A percentile compares a stretch with the other conserved stretches of the same genome.
These are phyloP conservation scores for Narcine bancroftii DNA, from an alignment of 2,113 vertebrate genomes.

Conservation along the genomic window DNA sequence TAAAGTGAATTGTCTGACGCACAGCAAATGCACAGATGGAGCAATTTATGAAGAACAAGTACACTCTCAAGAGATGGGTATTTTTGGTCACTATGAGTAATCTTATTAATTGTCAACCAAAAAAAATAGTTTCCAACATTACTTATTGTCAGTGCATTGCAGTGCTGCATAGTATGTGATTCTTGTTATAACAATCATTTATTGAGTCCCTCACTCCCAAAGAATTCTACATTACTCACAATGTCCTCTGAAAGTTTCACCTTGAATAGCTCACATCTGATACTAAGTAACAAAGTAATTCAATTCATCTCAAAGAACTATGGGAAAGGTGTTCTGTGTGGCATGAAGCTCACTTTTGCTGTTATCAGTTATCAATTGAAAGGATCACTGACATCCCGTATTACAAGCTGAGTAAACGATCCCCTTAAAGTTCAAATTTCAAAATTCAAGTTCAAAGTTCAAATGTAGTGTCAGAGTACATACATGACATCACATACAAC, in stretches of 20 bases:
- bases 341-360: too few species aligned
- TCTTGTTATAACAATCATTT: background rate
- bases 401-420: too few species aligned
- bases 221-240: background rate
- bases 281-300: too few species aligned
- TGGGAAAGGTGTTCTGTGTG: too few species aligned
- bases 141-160: background rate
- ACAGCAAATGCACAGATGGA: constrained; percentile 43
- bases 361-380: too few species aligned
- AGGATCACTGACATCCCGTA: too few species aligned
- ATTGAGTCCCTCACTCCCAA: background rate
- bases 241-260: background rate
- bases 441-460: too few species aligned
- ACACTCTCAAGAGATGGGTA: background rate
- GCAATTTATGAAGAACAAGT: background rate
- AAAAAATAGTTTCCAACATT: background rate
- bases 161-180: background rate
- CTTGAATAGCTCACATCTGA: background rate
- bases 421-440: too few species aligned
- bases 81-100: constrained; percentile 29
- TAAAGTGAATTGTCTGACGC: constrained; percentile 47
- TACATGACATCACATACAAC: too few species aligned
- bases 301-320: too few species aligned
- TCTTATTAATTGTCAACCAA: background rate
- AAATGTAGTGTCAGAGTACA: too few species aligned